Base-by-base conservation (phyloP, 1,140 invertebrate species). In the Oryzaephilus surinamensis region DNA sequence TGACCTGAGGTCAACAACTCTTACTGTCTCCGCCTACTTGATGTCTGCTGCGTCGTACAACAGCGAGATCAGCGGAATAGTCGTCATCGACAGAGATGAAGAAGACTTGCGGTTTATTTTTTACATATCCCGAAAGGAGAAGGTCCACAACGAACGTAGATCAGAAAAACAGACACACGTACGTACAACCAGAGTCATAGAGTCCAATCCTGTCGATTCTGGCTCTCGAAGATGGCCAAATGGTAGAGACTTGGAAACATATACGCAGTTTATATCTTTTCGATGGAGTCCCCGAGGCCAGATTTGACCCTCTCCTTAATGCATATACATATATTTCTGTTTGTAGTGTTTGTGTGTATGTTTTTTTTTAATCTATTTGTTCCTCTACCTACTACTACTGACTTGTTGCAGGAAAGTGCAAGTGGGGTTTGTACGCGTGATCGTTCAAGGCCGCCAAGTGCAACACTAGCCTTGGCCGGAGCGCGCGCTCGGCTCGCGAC, bases 1-100 rank as follows among this genome's bases (percentile, higher is more conserved):
- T 61, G 58, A 59, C 55, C 58, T 56, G 51, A 57, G 58, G 58
- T 61, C 58, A 61, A 61, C 57, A 61, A 61, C 58, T 57, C 51
- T 56, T 52, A 46, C 46, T 57, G 51, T 58, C 54, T 54, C 57
- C 58, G 51, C 55, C 58, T 50, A 59, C 57, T 59, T 46, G 39
- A 38, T 51, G 54, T 58, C 50, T 58, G 54, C 47, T 46, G 48
- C 46, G 46, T 45, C 46, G 36, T 43, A 54, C 52, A 36, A 51
- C 48, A 52, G 54, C 47, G 38, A 50, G 39, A 46, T 14, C 38
- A 32, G 36, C 21, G 42, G 28, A 28, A 38, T 28, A 15, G 36
- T 37, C 38, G 38, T 33, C n/a, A n/a, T n/a, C n/a, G n/a, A n/a
- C n/a, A n/a, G n/a, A n/a, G n/a, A n/a, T n/a, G n/a, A n/a, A n/a